Conservation (phyloP, 2,888 invertebrate genomes). For the Hofmannophila pseudospretella region DNA sequence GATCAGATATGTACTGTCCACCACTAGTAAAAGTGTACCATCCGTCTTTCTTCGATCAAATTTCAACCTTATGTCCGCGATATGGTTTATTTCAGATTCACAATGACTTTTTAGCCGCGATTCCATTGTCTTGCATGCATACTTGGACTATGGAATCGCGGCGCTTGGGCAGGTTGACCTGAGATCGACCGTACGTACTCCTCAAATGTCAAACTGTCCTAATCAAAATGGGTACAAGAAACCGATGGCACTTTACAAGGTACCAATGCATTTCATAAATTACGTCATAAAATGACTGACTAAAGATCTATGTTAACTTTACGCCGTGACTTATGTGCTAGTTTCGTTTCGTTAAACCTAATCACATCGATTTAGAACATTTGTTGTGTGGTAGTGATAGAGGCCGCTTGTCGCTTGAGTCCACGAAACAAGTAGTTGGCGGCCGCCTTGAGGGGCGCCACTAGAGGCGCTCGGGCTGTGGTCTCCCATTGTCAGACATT, state of each 20-base stretch:
- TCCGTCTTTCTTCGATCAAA: too few species aligned
- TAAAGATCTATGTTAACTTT: conserved; percentile 66
- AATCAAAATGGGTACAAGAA: conserved; percentile 69
- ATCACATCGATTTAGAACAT: conserved; percentile 78
- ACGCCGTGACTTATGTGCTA: conserved; percentile 69
- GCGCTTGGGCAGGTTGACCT: too few species aligned
- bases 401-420: conserved; percentile 73
- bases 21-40: too few species aligned
- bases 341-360: conserved; percentile 64
- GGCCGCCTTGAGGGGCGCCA: conserved; percentile 81
- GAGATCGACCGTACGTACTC: too few species aligned
- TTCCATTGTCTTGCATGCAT: too few species aligned
- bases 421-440: conserved; percentile 83
- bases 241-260: conserved; percentile 65
- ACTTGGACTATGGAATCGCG: too few species aligned
- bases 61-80: too few species aligned
- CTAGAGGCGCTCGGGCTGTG: conserved; percentile 78
- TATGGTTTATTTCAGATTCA: too few species aligned
- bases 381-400: conserved; percentile 74
- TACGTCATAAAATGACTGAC: conserved; percentile 73
- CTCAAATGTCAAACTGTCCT: conserved; percentile 43
- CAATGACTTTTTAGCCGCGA: too few species aligned
- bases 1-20: too few species aligned
- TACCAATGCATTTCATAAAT: conserved; percentile 65
- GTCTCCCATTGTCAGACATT: conserved; percentile 88